Evolutionary conservation across 2,797 vertebrate species (phyloP).

Genomic region (Malacoraja senta): DNA sequence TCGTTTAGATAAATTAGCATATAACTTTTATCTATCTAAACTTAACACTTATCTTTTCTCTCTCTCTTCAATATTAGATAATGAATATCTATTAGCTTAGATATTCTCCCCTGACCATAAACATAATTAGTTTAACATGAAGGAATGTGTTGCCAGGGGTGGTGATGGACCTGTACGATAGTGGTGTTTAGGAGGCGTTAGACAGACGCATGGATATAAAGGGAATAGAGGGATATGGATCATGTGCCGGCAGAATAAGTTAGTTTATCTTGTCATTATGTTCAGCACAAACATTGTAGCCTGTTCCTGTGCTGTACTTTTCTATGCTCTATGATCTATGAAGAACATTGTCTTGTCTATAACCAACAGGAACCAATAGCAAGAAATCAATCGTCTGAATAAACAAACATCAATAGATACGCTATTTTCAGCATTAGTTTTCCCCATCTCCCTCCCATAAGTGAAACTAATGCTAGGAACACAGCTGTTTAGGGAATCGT

Average conservation of each 20-base stretch:
- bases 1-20: not conserved
- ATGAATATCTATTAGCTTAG: too few species aligned
- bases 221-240: too few species aligned
- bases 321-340: too few species aligned
- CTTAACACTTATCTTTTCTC: not conserved
- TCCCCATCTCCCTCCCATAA: not conserved
- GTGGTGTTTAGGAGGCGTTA: too few species aligned
- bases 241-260: too few species aligned
- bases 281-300: too few species aligned
- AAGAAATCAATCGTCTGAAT: not conserved
- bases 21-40: not conserved
- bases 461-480: not conserved
- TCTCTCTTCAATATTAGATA: too few species aligned
- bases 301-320: too few species aligned
- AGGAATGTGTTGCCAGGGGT: not conserved
- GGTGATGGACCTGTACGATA: too few species aligned
- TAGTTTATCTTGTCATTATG: too few species aligned
- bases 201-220: too few species aligned
- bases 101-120: not conserved
- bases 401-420: not conserved
- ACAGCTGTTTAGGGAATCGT: not conserved
- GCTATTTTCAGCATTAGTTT: not conserved
- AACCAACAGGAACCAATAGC: not conserved
- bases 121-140: not conserved
- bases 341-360: not conserved